These are phyloP conservation scores for Elaeidobius kamerunicus DNA, from an alignment of 2,888 invertebrate species.

Conservation along the genomic window DNA sequence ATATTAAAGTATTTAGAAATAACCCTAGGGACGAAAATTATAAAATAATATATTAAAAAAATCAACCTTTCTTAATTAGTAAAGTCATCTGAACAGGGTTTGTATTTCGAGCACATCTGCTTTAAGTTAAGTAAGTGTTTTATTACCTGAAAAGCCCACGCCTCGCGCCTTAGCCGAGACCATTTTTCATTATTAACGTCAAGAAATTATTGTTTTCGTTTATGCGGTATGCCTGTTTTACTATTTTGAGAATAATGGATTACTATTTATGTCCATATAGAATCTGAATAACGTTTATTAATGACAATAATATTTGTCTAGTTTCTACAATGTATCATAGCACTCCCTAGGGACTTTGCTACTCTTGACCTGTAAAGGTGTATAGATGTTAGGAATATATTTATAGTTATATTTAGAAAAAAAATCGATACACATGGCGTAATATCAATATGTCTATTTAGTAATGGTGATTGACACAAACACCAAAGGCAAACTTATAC, in stretches of 20 bases:
- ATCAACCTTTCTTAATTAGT: slow-evolving; percentile 22
- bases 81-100: slow-evolving; percentile 8
- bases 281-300: slow-evolving; percentile 10
- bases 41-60: too few relatives aligned
- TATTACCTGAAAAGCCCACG: slow-evolving; percentile 32
- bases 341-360: too few relatives aligned
- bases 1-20: too few relatives aligned
- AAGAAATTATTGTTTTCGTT: slow-evolving; percentile 32
- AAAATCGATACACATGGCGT: too few relatives aligned
- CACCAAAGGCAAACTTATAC: too few relatives aligned
- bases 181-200: slow-evolving; percentile 33
- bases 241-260: slow-evolving; percentile 27
- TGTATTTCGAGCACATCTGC: slow-evolving; percentile 26
- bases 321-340: background rate
- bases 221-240: slow-evolving; percentile 21
- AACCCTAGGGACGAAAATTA: too few relatives aligned
- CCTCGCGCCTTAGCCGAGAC: slow-evolving; percentile 25
- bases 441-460: too few relatives aligned
- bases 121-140: slow-evolving; percentile 32
- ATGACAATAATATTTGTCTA: background rate
- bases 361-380: too few relatives aligned
- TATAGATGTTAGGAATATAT: too few relatives aligned
- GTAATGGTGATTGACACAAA: too few relatives aligned
- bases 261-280: slow-evolving; percentile 21
- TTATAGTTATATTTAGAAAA: too few relatives aligned